These are phyloP conservation scores for Sminthurinus signatus DNA, from an alignment of 1,140 invertebrate species.

Conservation along the genomic window DNA sequence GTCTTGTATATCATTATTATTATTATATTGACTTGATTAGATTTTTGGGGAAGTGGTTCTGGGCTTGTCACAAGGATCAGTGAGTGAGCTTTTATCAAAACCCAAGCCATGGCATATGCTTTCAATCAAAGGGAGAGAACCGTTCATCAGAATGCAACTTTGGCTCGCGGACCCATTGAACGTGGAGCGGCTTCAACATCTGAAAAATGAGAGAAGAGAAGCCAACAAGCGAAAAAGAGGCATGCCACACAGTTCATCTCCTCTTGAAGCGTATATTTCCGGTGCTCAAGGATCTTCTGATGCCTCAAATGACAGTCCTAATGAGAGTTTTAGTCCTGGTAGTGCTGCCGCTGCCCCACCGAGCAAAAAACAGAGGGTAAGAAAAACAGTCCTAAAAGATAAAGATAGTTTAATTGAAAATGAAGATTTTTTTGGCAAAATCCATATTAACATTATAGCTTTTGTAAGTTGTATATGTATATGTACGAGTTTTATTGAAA, in stretches of 20 bases:
- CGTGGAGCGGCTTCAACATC: slow-evolving; percentile 70
- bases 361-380: slow-evolving; percentile 40
- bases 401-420: not conserved
- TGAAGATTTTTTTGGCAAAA: too few relatives aligned
- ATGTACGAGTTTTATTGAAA: too few relatives aligned
- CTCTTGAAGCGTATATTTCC: slow-evolving; percentile 38
- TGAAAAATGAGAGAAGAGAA: slow-evolving; percentile 84
- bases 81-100: slow-evolving; percentile 93
- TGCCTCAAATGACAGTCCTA: slow-evolving; percentile 80
- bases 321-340: slow-evolving; percentile 79
- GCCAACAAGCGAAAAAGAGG: slow-evolving; percentile 78
- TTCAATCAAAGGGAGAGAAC: slow-evolving; percentile 94
- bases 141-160: slow-evolving; percentile 96
- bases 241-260: slow-evolving; percentile 46
- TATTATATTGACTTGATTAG: too few relatives aligned
- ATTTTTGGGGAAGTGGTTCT: slow-evolving; percentile 95
- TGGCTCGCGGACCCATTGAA: slow-evolving; percentile 94
- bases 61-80: slow-evolving; percentile 92
- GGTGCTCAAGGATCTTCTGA: slow-evolving; percentile 69
- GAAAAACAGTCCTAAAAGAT: not conserved
- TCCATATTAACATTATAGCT: too few relatives aligned
- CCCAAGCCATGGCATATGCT: slow-evolving; percentile 99
- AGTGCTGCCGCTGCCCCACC: slow-evolving; percentile 57
- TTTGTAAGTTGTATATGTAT: too few relatives aligned
- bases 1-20: too few relatives aligned